Base-by-base conservation (phyloP, 2,888 invertebrate genomes). In the Plebejus melissa region DNA sequence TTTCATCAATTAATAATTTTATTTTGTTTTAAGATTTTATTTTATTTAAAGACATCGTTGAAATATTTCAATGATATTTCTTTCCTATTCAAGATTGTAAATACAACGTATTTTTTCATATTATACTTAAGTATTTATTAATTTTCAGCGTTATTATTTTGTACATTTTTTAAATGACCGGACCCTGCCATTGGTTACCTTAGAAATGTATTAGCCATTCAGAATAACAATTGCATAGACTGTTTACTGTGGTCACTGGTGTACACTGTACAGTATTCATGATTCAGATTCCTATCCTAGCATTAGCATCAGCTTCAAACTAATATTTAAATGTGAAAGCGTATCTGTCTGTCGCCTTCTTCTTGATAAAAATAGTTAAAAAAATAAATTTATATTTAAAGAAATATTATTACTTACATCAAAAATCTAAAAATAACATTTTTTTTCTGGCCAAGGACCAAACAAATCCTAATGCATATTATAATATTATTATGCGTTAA, bases 211-310 rank as follows among this genome's bases (percentile, higher is more conserved):
- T 32, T 32, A 65, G 11, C 60, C 28, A 65, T 32, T 32, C 32
- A 65, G 60, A 65, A 65, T 65, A 65, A 65, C 28, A 65, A 32
- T 65, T 28, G 60, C 60, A 32, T 65, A 65, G 60, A 65, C 28
- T 65, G 60, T 65, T 65, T 65, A 65, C 32, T 65, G 22, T 22
- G 22, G 22, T 22, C 22, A 22, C 22, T 22, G 22, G 22, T 22
- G 22, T 22, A 22, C 22, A 22, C 32, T 65, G 60, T 65, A 11
- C 60, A 65, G 32, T 65, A 11, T 65, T 65, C 28, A 65, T 65
- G 60, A 65, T 65, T 32, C 11, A 28, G 60, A 65, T 65, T 65
- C 60, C 60, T 11, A 28, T 32, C 13, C 32, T 28, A 65, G 60
- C 22, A 65, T 65, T 4, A 65, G 3, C 28, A 32, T 65, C 32